Evolutionary conservation across 2,797 vertebrate genomes (phyloP).

Genomic region (Morelia viridis): DNA sequence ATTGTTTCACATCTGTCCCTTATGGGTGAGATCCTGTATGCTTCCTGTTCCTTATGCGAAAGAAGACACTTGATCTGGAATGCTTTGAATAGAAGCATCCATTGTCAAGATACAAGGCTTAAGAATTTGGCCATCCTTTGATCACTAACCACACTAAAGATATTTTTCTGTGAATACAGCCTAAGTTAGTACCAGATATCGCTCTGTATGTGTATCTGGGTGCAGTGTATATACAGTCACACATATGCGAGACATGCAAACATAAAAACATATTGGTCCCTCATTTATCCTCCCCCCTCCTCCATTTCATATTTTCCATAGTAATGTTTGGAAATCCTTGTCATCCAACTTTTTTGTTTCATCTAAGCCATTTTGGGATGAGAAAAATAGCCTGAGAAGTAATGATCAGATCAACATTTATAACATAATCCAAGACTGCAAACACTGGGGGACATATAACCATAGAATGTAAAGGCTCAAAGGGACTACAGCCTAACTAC

Average conservation of each 20-base stretch:
- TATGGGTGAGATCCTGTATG: background rate
- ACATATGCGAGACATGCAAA: background rate
- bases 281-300: background rate
- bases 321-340: background rate
- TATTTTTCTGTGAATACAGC: background rate
- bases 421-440: background rate
- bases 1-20: background rate
- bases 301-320: background rate
- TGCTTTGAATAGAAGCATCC: background rate
- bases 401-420: background rate
- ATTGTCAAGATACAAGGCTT: background rate
- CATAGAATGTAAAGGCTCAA: background rate
- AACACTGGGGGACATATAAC: background rate
- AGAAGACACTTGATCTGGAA: background rate
- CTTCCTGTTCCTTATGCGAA: background rate
- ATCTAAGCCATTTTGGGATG: background rate
- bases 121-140: background rate
- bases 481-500: background rate
- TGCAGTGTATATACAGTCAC: too few relatives aligned
- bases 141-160: background rate
- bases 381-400: background rate
- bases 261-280: background rate
- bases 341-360: background rate
- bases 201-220: too few relatives aligned
- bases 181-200: background rate